Evolutionary conservation across 2,797 vertebrate genomes (phyloP), one percentile per base, ranked within the genome.

Genomic region (Cynodonichthys magdalenae): DNA sequence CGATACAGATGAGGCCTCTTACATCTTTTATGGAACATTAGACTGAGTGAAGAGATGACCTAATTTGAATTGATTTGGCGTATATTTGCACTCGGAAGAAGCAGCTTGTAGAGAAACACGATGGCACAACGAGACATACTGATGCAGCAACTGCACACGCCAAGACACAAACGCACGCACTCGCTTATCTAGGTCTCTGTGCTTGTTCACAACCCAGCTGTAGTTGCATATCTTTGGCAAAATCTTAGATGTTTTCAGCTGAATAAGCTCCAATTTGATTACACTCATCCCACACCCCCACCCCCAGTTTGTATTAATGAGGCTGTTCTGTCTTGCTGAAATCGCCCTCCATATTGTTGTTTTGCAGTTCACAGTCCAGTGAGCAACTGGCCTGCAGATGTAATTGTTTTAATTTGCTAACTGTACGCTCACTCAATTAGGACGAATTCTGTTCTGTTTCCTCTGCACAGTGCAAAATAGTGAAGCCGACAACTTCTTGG

Each of bases 341-440:
- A 59, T 74, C 63, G 42, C 61, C 46, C 55, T 81, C 68, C 74
- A 73, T 74, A 78, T 81, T 80, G 80, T 84, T 86, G 75, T 84
- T 85, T 56, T 81, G 77, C 69, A 60, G 65, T 85, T 87, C 73
- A 85, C 9, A 80, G 86, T 83, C 74, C 83, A 80, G 54, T 71
- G 78, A 59, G 15, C 76, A 53, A 55, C 71, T 82, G 77, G 80
- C 87, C 85, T 36, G 53, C 80, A 86, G 89, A 90, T 67, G 81
- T 88, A 90, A 92, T 92, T 88, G 83, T 87, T 89, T 90, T 91
- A 87, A 92, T 90, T 90, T 86, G 84, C 86, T 85, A 85, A 88
- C 84, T 80, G 75, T 82, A 79, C 59, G 31, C 75, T 87, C 77
- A 63, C 81, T 89, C 86, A 86, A 82, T 92, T 91, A 84, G 80